Conservation (phyloP, 2,888 invertebrate species). For the Mesopsocus fuscifrons region DNA sequence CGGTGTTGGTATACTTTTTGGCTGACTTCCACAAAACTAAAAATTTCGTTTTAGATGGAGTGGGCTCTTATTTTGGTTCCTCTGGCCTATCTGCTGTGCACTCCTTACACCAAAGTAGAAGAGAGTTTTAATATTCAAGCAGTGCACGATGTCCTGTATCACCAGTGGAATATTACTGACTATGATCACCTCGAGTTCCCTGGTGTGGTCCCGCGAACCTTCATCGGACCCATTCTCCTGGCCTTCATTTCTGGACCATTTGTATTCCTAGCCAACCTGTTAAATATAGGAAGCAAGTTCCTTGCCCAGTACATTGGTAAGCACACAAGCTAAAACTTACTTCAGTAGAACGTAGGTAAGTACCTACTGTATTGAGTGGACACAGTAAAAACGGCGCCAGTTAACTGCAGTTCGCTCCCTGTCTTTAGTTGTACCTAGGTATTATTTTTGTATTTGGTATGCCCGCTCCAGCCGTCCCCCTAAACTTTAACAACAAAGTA, state of each 20-base stretch:
- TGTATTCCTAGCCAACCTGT: constrained; percentile 41
- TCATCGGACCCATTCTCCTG: constrained; percentile 60
- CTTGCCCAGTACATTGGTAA: constrained; percentile 77
- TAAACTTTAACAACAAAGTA: too few relatives aligned
- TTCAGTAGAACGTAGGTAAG: too few relatives aligned
- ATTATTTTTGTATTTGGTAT: too few relatives aligned
- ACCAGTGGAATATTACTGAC: constrained; percentile 67
- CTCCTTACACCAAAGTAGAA: constrained; percentile 97
- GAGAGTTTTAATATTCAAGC: constrained; percentile 99
- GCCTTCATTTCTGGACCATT: constrained; percentile 56
- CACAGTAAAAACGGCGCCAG: too few relatives aligned
- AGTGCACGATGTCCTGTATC: constrained; percentile 87
- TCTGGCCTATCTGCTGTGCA: constrained; percentile 59
- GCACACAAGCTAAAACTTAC: constrained; percentile 19
- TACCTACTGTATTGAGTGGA: too few relatives aligned
- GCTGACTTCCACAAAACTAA: background rate
- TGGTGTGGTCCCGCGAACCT: constrained; percentile 92
- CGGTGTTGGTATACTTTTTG: too few relatives aligned
- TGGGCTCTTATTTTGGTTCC: constrained; percentile 54
- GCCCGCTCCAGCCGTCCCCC: too few relatives aligned
- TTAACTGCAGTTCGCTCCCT: too few relatives aligned
- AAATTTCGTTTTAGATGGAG: constrained; percentile 38
- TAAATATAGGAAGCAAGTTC: constrained; percentile 55
- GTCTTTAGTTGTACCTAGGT: too few relatives aligned
- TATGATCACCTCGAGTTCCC: constrained; percentile 97